A percentile compares a stretch with the other conserved stretches of the same genome.
Conservation (phyloP, 2,113 vertebrate species). For the Acanthochromis polyacanthus region DNA sequence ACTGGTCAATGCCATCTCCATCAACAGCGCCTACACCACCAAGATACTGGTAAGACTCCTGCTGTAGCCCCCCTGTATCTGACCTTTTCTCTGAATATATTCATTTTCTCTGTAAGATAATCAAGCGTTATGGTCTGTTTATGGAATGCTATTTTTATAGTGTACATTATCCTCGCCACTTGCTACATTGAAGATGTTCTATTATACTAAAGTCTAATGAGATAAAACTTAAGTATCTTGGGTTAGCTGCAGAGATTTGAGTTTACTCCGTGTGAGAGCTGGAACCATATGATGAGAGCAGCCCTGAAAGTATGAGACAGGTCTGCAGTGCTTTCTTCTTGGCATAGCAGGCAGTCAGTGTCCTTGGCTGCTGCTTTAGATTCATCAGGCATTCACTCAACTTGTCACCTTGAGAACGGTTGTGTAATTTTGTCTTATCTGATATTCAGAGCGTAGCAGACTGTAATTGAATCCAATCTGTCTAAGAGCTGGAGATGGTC, state of each 20-base stretch:
- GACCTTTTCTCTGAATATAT: too few relatives aligned
- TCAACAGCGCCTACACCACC: constrained; percentile 98
- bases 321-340: constrained; percentile 50
- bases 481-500: constrained; percentile 64
- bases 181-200: constrained; percentile 1
- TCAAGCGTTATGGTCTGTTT: too few relatives aligned
- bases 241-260: constrained; percentile 25
- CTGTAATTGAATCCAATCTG: constrained; percentile 74
- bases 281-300: constrained; percentile 41
- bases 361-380: constrained; percentile 74
- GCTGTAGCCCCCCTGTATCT: too few relatives aligned
- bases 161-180: neutral
- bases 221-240: constrained; percentile 18
- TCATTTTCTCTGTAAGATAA: too few relatives aligned
- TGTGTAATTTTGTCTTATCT: constrained; percentile 75
- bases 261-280: constrained; percentile 17
- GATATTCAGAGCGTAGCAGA: constrained; percentile 68
- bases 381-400: constrained; percentile 69
- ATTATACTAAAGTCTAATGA: constrained; percentile 21
- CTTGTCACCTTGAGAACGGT: constrained; percentile 76
- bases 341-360: constrained; percentile 43
- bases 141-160: too few relatives aligned
- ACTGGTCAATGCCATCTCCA: constrained; percentile 91
- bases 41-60: constrained; percentile 93
- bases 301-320: constrained; percentile 46